Evolutionary conservation across 2,888 invertebrate genomes (phyloP), one percentile per base, ranked within the genome.

Genomic region (Hyposoter didymator): DNA sequence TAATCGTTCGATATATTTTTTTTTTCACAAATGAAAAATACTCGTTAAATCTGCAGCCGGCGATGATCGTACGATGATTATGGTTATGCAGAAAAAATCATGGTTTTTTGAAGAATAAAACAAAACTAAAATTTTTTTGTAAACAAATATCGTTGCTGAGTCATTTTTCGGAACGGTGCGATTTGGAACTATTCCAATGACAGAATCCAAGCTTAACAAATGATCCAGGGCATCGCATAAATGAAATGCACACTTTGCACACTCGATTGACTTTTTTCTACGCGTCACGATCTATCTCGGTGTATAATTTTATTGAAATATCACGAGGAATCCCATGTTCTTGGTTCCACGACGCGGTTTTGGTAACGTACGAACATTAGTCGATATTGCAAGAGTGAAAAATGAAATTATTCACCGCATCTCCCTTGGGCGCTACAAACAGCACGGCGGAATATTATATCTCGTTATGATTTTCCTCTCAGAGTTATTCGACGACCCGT

Each of bases 401-500:
- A 79, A 78, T 73, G 52, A 83, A 52, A 79, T 83, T 78, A 80
- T 80, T 67, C 76, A 79, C 62, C 66, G 39, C 39, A 64, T 66
- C 49, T 59, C 35, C 52, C 28, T 47, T 6, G 75, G 66, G 59
- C 17, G 66, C 73, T 67, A 73, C 72, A 62, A 73, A 59, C 59
- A 67, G 43, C 69, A 75, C 59, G 79, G 12, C 52, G 49, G 80
- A 85, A 85, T 76, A 73, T 85, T 78, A 84, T 78, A 86, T 83
- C 81, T 83, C 78, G 83, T 86, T 78, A 69, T 39, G 72, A 72
- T 84, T 81, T 78, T 73, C 76, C 69, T 75, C 49, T 17, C 17
- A 32, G 74, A 69, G 43, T 80, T 72, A 69, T 74, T 84, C 74
- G 69, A 52, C 83, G 78, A 75, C 49, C 78, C 85, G 85, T 78